A percentile compares a stretch with the other conserved stretches of the same genome.
phyloP scores from a whole-genome alignment of 1,140 invertebrate genomes.

The Neodiprion virginianus region DNA sequence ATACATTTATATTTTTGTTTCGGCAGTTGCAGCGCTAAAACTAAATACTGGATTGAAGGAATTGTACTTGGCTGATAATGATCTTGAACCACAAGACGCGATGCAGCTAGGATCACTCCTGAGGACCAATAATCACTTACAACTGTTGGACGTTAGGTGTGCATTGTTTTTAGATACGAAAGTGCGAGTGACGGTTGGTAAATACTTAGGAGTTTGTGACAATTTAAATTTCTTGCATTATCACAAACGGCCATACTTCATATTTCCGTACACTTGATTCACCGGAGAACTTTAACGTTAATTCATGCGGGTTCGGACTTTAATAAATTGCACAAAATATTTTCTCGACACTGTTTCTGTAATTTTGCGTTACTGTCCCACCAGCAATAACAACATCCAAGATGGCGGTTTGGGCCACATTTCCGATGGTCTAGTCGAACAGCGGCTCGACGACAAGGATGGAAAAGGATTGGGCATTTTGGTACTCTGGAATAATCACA shows the following conservation, averaged over 20 bases:
- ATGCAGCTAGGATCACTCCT: slow-evolving; percentile 77
- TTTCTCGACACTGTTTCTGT: background rate
- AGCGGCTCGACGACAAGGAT: slow-evolving; percentile 59
- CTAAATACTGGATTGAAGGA: slow-evolving; percentile 81
- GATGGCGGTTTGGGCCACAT: slow-evolving; percentile 77
- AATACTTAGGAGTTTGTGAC: too few relatives aligned
- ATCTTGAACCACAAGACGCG: slow-evolving; percentile 77
- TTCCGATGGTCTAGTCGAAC: slow-evolving; percentile 75
- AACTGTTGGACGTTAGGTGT: slow-evolving; percentile 78
- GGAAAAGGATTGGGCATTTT: slow-evolving; percentile 76
- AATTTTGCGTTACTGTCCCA: slow-evolving; percentile 34
- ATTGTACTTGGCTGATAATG: slow-evolving; percentile 84
- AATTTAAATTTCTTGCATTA: too few relatives aligned
- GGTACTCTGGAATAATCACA: slow-evolving; percentile 85
- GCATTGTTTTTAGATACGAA: slow-evolving; percentile 19
- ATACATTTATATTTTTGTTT: slow-evolving; percentile 26
- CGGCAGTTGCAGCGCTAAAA: slow-evolving; percentile 78
- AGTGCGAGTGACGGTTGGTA: background rate
- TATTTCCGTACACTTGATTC: slow-evolving; percentile 9
- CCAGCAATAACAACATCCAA: slow-evolving; percentile 77
- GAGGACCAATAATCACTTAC: slow-evolving; percentile 72
- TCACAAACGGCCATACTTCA: slow-evolving; percentile 17
- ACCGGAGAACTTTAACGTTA: background rate
- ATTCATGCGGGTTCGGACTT: background rate
- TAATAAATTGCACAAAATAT: background rate